Conservation (phyloP, 1,140 invertebrate species). For the Leucophenga varia region DNA sequence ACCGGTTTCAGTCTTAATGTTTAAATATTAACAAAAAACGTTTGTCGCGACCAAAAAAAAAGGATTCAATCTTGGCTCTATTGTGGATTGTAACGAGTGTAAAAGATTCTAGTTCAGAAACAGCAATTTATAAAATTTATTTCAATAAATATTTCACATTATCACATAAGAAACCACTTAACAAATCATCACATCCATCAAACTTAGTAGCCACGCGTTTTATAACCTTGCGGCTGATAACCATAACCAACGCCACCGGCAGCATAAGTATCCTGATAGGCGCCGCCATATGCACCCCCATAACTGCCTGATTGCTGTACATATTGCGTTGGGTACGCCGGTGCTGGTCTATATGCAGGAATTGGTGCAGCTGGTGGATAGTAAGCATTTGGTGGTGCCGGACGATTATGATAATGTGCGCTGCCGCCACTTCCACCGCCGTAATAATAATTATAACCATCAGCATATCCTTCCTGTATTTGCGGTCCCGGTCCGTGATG, state of each 20-base stretch:
- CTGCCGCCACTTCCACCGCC: slow-evolving; percentile 26
- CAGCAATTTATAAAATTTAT: no score
- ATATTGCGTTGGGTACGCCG: slow-evolving; percentile 8
- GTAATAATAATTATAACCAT: slow-evolving; percentile 31
- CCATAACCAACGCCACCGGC: slow-evolving; percentile 9
- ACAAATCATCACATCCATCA: neutral
- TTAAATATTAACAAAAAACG: no score
- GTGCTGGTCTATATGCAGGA: neutral
- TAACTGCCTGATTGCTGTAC: slow-evolving; percentile 2
- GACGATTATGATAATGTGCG: slow-evolving; percentile 6
- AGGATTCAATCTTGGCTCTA: no score
- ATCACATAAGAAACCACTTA: no score
- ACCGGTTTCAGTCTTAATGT: no score
- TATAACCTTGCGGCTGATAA: slow-evolving; percentile 18
- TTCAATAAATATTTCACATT: slow-evolving; percentile 37
- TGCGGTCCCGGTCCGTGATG: slow-evolving; percentile 9
- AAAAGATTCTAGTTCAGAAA: no score
- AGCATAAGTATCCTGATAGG: neutral
- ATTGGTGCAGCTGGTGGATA: slow-evolving; percentile 12
- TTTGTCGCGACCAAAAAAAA: no score
- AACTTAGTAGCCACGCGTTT: slow-evolving; percentile 32
- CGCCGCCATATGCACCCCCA: neutral
- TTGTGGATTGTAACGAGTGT: no score
- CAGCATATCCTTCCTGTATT: slow-evolving; percentile 34
- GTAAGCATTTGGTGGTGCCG: slow-evolving; percentile 6